These are phyloP conservation scores for Eptesicus fuscus DNA, from an alignment of 2,113 vertebrate genomes.

Conservation along the genomic window DNA sequence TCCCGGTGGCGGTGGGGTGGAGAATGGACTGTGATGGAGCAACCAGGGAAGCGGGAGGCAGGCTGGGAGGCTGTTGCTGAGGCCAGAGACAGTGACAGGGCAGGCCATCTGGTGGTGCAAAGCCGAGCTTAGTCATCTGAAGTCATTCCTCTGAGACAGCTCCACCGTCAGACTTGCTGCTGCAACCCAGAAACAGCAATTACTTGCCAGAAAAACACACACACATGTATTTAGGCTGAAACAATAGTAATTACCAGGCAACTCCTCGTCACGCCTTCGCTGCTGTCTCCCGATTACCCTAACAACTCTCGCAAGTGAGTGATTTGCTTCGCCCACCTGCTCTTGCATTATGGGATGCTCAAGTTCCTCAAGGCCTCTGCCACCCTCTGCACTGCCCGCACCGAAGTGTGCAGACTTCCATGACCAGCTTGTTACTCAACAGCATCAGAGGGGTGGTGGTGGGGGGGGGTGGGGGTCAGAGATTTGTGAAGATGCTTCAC, in stretches of 20 bases:
- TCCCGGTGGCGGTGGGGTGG: not conserved
- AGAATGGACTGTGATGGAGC: not conserved
- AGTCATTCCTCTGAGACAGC: not conserved
- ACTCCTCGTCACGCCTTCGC: not conserved
- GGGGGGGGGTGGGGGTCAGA: too few species aligned
- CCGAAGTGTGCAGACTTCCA: too few species aligned
- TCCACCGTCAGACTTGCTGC: not conserved
- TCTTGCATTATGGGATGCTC: not conserved
- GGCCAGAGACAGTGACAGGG: accelerated
- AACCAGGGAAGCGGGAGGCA: not conserved
- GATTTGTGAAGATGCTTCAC: not conserved
- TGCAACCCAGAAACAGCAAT: constrained; percentile 23
- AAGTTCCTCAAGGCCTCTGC: not conserved
- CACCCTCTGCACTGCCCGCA: accelerated
- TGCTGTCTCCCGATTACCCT: not conserved
- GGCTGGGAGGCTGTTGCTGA: not conserved
- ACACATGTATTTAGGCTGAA: not conserved
- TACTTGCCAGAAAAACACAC: not conserved
- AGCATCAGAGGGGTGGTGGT: not conserved
- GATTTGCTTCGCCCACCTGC: not conserved
- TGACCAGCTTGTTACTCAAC: not conserved
- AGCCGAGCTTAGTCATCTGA: not conserved
- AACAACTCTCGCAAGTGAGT: not conserved
- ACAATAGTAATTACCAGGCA: constrained; percentile 9
- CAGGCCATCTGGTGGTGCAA: not conserved